phyloP scores from a whole-genome alignment of 2,888 invertebrate genomes.

The Frankliniella fusca region DNA sequence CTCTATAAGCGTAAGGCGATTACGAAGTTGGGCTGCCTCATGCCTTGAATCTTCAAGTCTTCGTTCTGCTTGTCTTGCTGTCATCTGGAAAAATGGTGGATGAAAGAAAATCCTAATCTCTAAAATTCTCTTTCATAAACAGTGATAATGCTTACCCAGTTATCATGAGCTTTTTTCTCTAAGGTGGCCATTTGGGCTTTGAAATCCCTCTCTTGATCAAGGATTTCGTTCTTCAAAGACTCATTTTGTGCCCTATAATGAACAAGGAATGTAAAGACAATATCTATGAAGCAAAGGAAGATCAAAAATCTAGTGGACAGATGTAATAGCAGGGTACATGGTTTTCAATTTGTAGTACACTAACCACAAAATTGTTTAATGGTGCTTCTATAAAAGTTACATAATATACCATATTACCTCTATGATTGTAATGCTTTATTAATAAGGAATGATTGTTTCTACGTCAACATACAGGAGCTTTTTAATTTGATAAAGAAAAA shows the following conservation, averaged over 20 bases:
- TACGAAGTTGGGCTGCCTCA: constrained; percentile 63
- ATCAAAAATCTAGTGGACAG: too few relatives aligned
- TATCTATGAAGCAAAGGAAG: too few relatives aligned
- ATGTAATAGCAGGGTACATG: too few relatives aligned
- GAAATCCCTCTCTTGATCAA: constrained; percentile 73
- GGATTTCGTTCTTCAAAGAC: constrained; percentile 72
- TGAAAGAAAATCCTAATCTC: background rate
- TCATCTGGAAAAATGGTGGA: constrained; percentile 50
- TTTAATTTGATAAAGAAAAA: background rate
- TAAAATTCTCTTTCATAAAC: constrained; percentile 34
- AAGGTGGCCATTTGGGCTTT: constrained; percentile 68
- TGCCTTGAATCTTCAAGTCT: constrained; percentile 75
- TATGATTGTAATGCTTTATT: background rate
- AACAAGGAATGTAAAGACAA: background rate
- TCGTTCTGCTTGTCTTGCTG: constrained; percentile 73
- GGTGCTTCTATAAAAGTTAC: too few relatives aligned
- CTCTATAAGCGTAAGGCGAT: constrained; percentile 57
- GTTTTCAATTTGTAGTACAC: too few relatives aligned
- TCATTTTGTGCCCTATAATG: constrained; percentile 60
- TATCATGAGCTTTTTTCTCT: constrained; percentile 80
- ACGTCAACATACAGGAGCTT: background rate
- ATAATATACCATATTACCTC: too few relatives aligned
- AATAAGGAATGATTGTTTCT: background rate
- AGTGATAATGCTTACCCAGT: constrained; percentile 57
- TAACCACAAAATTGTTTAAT: too few relatives aligned